phyloP scores from a whole-genome alignment of 2,113 vertebrate genomes.

The Chionomys nivalis region DNA sequence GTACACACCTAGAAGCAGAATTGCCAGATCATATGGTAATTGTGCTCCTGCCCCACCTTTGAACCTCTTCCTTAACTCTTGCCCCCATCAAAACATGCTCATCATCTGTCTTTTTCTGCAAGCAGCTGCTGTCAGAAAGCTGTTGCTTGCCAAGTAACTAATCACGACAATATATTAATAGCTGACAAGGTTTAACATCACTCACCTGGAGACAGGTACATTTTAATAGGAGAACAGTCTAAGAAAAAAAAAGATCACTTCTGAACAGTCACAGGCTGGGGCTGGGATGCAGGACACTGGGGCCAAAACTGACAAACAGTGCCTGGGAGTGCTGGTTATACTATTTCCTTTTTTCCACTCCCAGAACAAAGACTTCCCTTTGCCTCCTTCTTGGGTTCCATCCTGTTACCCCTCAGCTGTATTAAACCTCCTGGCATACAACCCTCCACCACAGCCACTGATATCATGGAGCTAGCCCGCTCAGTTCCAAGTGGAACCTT shows the following conservation, averaged over 20 bases:
- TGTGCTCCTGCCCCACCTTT: conserved; percentile 37
- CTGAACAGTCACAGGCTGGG: not conserved
- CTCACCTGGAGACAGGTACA: not conserved
- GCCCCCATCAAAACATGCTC: conserved; percentile 44
- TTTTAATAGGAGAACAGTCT: conserved; percentile 43
- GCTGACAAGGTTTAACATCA: conserved; percentile 26
- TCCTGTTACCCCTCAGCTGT: not conserved
- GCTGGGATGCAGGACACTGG: not conserved
- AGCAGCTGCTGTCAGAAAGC: conserved; percentile 56
- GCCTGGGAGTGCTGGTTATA: not conserved
- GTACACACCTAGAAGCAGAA: not conserved
- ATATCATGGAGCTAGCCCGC: not conserved
- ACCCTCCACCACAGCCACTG: not conserved
- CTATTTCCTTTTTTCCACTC: not conserved
- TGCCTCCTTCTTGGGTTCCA: not conserved
- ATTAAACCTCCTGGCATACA: conserved; percentile 12
- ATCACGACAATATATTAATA: conserved; percentile 57
- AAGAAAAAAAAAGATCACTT: conserved; percentile 50
- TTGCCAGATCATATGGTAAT: not conserved
- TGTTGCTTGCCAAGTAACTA: conserved; percentile 42
- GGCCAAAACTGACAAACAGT: not conserved
- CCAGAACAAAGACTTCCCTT: not conserved
- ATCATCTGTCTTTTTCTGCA: conserved; percentile 61
- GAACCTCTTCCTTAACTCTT: not conserved
- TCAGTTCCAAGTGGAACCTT: not conserved